Conservation (phyloP, 2,888 invertebrate genomes). For the Chrysina gloriosa region DNA sequence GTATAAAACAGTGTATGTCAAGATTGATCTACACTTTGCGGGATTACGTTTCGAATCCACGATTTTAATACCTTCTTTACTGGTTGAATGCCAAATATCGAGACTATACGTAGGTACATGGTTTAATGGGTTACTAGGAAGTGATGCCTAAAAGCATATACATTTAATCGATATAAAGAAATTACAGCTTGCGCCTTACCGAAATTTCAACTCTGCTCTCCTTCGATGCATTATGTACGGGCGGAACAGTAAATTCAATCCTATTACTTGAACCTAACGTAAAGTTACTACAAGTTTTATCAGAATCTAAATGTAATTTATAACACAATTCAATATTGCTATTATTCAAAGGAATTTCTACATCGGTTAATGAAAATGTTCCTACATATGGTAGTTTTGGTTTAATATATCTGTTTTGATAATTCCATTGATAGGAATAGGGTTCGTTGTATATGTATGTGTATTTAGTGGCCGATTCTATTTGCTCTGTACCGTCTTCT, state of each 20-base stretch:
- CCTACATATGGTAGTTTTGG: constrained; percentile 78
- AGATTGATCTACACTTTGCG: constrained; percentile 6
- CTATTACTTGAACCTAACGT: constrained; percentile 52
- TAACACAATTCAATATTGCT: constrained; percentile 59
- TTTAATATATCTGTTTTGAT: constrained; percentile 72
- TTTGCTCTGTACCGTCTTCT: constrained; percentile 74
- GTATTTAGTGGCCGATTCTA: constrained; percentile 72
- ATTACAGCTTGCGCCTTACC: constrained; percentile 2
- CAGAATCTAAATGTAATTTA: constrained; percentile 55
- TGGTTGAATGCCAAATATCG: background rate
- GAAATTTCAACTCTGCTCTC: background rate
- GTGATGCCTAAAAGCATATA: background rate
- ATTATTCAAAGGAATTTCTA: constrained; percentile 34
- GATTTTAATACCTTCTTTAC: constrained; percentile 6
- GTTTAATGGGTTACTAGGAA: background rate
- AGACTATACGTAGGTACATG: background rate
- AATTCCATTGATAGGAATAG: constrained; percentile 71
- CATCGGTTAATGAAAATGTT: constrained; percentile 59
- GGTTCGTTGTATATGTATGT: constrained; percentile 70
- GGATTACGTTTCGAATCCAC: background rate
- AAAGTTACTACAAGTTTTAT: constrained; percentile 54
- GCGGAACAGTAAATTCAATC: constrained; percentile 58
- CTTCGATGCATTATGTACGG: constrained; percentile 51
- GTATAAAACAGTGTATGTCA: background rate
- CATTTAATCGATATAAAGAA: too few species aligned